A percentile compares a stretch with the other conserved stretches of the same genome.
These are phyloP conservation scores for Prionailurus viverrinus DNA, from an alignment of 2,113 vertebrate genomes.

Conservation along the genomic window DNA sequence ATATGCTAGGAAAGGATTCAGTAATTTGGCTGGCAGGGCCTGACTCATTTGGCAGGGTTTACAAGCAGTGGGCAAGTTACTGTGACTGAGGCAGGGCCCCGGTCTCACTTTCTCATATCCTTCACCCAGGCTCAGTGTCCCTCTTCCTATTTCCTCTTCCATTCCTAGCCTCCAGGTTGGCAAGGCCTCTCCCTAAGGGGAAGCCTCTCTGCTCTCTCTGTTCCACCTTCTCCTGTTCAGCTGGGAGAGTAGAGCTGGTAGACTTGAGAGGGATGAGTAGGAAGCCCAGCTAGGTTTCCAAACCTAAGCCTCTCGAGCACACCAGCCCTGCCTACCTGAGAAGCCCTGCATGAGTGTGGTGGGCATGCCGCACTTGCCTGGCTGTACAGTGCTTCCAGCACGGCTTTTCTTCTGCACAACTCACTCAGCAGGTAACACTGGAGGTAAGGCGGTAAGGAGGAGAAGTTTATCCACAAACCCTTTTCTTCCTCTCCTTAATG, in stretches of 20 bases:
- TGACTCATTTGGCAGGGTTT: background rate
- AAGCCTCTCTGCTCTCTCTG: background rate
- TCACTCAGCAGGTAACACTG: background rate
- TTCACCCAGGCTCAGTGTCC: background rate
- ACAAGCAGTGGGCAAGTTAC: background rate
- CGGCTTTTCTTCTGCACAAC: background rate
- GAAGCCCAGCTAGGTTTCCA: background rate
- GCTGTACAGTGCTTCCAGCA: background rate
- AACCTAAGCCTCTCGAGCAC: background rate
- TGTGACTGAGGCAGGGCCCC: background rate
- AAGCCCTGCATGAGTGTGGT: background rate
- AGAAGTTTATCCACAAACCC: background rate
- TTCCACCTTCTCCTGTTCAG: background rate
- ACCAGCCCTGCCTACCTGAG: background rate
- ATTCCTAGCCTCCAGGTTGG: background rate
- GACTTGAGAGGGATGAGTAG: background rate
- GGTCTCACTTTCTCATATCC: background rate
- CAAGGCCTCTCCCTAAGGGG: background rate
- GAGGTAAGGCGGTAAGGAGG: background rate
- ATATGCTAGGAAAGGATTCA: background rate
- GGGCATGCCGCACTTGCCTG: background rate
- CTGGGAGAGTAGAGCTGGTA: background rate
- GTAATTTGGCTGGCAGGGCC: background rate
- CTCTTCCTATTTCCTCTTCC: background rate
- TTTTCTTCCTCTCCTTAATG: background rate